Evolutionary conservation across 2,113 vertebrate genomes (phyloP), one percentile per base, ranked within the genome.

Genomic region (Seriola rivoliana): DNA sequence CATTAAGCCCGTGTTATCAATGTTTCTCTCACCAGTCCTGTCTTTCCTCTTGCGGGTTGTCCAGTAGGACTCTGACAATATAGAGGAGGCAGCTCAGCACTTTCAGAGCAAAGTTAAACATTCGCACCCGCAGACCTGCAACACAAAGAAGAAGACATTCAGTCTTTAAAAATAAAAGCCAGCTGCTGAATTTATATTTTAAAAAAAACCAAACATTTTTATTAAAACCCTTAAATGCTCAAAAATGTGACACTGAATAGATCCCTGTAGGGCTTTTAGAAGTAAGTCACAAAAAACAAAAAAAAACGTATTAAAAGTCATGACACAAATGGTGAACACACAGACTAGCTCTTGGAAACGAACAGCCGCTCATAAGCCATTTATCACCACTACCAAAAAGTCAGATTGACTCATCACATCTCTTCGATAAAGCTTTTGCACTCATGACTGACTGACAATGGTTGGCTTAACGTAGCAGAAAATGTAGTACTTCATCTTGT

Each of bases 21-120:
- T 50, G n/a, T 48, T 54, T 80, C 32, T 71, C 95, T 96, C 93
- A 96, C 96, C 96, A 96, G 68, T 94, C 92, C 23, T 91, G 94
- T 75, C 84, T 91, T 48, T 89, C 87, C 60, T 94, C 94, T 63
- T 90, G 93, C 0, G 95, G 96, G 87, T 96, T 95, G 73, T 96
- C 96, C 85, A 97, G 86, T 23, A 97, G 89, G 58, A 97, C 96
- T 86, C 96, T 89, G 82, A 96, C 87, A n/a, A 97, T 96, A 89
- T 96, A 97, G 42, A 97, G 95, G 81, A 96, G 93, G 85, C 96
- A 96, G 93, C 95, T 97, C 70, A 97, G 92, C 84, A 97, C 93
- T 92, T 97, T 96, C 32, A 97, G 91, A 54, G 95, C 89, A 89
- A 96, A 96, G 90, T 96, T 96, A 88, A 97, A 97, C 92, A 97